Percentiles rank a stretch among this genome's conserved stretches.
Conservation (phyloP, 2,113 vertebrate genomes). For the Forbesichthys agassizii region DNA sequence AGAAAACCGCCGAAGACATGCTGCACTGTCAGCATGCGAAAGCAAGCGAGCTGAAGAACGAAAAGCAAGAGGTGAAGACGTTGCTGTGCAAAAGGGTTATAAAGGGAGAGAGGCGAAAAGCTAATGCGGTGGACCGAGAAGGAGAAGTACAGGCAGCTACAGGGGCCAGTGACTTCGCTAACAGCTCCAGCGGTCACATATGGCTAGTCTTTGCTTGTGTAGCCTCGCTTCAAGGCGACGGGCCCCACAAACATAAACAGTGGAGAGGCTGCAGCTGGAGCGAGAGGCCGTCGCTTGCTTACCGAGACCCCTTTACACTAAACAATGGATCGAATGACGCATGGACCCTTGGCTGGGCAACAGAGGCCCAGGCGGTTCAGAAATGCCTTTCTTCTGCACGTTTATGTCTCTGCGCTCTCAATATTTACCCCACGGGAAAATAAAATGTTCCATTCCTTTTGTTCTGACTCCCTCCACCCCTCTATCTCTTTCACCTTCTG, state of each 20-base stretch:
- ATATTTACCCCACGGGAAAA: constrained; percentile 75
- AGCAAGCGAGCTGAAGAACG: constrained; percentile 9
- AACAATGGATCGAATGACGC: constrained; percentile 79
- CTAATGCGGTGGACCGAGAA: neutral
- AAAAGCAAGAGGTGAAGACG: neutral
- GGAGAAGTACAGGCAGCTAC: constrained; percentile 3
- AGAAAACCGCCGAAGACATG: constrained; percentile 32
- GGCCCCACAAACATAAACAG: constrained; percentile 78
- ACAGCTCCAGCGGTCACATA: constrained; percentile 61
- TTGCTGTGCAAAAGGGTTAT: neutral
- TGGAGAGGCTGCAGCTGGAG: constrained; percentile 71
- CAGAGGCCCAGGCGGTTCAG: constrained; percentile 56
- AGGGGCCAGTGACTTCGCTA: constrained; percentile 43
- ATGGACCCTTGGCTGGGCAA: constrained; percentile 71
- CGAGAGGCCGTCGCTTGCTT: constrained; percentile 68
- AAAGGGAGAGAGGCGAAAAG: neutral
- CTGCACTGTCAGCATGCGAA: constrained; percentile 26
- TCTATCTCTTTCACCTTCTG: constrained; percentile 19
- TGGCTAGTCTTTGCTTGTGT: constrained; percentile 72
- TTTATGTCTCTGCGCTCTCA: constrained; percentile 69
- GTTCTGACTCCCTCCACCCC: constrained; percentile 31
- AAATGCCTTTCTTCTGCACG: constrained; percentile 57
- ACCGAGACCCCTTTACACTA: constrained; percentile 69
- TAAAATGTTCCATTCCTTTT: constrained; percentile 64
- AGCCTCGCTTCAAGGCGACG: constrained; percentile 75